Evolutionary conservation across 2,797 vertebrate genomes (phyloP).

Genomic region (Serranus cabrilla): DNA sequence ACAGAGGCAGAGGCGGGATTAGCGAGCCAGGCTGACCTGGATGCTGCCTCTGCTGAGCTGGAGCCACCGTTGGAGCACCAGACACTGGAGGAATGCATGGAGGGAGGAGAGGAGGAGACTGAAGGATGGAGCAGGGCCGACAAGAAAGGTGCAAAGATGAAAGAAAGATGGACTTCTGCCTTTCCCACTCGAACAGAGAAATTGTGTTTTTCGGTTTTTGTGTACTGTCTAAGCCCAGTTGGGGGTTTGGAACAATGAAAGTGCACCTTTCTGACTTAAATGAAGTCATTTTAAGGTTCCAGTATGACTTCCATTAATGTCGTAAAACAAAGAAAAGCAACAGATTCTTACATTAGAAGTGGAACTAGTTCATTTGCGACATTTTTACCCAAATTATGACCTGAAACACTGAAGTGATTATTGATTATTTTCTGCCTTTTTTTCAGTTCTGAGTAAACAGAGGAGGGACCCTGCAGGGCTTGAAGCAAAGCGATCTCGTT

Average conservation of each 20-base stretch:
- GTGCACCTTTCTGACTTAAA: too few relatives aligned
- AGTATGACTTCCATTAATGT: too few relatives aligned
- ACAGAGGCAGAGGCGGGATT: constrained; percentile 13
- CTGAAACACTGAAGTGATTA: too few relatives aligned
- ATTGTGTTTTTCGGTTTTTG: too few relatives aligned
- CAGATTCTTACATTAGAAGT: too few relatives aligned
- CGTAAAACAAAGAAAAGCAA: too few relatives aligned
- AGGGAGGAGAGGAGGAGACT: constrained; percentile 20
- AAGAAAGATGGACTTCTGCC: not conserved
- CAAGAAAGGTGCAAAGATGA: constrained; percentile 40
- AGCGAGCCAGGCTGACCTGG: not conserved
- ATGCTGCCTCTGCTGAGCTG: not conserved
- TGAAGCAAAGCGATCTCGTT: constrained; percentile 53
- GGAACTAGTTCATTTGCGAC: not conserved
- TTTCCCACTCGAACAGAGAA: not conserved
- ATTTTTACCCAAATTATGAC: not conserved
- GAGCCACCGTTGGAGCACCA: not conserved
- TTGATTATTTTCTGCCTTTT: not conserved
- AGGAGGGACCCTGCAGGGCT: constrained; percentile 9
- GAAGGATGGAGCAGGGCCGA: not conserved
- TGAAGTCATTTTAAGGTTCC: too few relatives aligned
- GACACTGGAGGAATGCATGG: not conserved
- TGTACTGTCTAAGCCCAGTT: too few relatives aligned
- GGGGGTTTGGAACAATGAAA: too few relatives aligned
- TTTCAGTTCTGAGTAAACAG: constrained; percentile 45